phyloP scores from a whole-genome alignment of 2,113 vertebrate genomes.

The Arenaria interpres region DNA sequence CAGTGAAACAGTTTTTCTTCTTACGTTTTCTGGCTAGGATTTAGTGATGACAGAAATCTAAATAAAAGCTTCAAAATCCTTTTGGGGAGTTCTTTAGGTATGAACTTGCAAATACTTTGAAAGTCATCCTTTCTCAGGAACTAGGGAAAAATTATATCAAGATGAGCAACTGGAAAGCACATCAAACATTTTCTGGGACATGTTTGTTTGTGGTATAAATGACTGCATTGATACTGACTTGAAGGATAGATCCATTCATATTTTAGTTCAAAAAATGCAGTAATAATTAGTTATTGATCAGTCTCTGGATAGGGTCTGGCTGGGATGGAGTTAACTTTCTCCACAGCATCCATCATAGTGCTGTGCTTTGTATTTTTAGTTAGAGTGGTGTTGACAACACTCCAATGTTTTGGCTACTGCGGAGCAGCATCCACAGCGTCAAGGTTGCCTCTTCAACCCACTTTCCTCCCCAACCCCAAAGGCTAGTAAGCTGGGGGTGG shows the following conservation, averaged over 20 bases:
- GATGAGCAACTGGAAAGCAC: not conserved
- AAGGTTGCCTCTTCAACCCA: fast-evolving
- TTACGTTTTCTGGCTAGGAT: not conserved
- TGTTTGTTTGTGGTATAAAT: not conserved
- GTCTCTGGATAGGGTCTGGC: not conserved
- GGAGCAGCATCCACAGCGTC: not conserved
- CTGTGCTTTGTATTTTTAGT: not conserved
- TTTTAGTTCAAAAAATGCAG: not conserved
- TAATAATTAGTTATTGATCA: not conserved
- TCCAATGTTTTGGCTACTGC: not conserved
- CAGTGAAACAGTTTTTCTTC: not conserved
- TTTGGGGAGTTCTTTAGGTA: not conserved
- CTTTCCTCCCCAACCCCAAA: no score
- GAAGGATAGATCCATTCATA: not conserved
- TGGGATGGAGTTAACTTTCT: not conserved
- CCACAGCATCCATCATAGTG: not conserved
- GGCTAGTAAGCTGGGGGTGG: not conserved
- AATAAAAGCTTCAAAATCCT: not conserved
- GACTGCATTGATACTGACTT: not conserved
- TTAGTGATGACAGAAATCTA: not conserved
- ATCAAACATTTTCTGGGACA: not conserved
- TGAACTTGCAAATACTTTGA: not conserved
- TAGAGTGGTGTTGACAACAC: not conserved
- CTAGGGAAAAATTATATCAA: not conserved
- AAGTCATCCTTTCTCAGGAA: not conserved